Percentiles rank a stretch among this genome's conserved stretches.
Conservation (phyloP, 2,888 invertebrate species). For the Parnassius smintheus region DNA sequence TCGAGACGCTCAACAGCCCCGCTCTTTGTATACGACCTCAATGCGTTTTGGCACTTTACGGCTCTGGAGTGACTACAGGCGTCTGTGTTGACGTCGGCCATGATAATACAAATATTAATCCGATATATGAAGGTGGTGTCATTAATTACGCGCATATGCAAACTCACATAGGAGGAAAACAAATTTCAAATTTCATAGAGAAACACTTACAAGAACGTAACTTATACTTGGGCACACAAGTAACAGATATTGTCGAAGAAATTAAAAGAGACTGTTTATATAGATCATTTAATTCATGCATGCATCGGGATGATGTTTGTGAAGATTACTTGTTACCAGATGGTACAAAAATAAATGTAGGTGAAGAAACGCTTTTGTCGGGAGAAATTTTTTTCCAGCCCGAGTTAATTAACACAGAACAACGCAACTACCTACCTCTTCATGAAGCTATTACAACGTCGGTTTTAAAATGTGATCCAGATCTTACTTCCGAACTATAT, state of each 20-base stretch:
- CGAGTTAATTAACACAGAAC: constrained; percentile 37
- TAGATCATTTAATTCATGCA: constrained; percentile 41
- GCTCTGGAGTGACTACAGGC: constrained; percentile 61
- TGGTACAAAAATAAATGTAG: constrained; percentile 50
- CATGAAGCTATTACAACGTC: constrained; percentile 46
- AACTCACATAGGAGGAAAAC: constrained; percentile 48
- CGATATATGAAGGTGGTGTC: constrained; percentile 61
- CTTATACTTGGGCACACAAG: constrained; percentile 35
- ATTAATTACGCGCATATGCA: constrained; percentile 54
- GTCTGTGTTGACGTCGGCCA: constrained; percentile 63
- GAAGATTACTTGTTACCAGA: constrained; percentile 43
- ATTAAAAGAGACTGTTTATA: constrained; percentile 46
- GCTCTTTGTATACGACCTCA: constrained; percentile 59
- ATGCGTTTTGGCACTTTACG: constrained; percentile 55
- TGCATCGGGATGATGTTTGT: constrained; percentile 35
- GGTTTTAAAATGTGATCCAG: constrained; percentile 53
- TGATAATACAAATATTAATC: constrained; percentile 50
- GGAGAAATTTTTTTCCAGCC: constrained; percentile 60
- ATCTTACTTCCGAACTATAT: constrained; percentile 46
- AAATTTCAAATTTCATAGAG: constrained; percentile 45
- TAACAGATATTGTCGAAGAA: constrained; percentile 39
- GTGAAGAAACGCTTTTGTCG: constrained; percentile 52
- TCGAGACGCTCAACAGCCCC: constrained; percentile 62
- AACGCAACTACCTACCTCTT: constrained; percentile 41
- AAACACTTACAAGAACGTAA: constrained; percentile 39